Conservation (phyloP, 1,140 invertebrate species). For the Drosophila rufa region DNA sequence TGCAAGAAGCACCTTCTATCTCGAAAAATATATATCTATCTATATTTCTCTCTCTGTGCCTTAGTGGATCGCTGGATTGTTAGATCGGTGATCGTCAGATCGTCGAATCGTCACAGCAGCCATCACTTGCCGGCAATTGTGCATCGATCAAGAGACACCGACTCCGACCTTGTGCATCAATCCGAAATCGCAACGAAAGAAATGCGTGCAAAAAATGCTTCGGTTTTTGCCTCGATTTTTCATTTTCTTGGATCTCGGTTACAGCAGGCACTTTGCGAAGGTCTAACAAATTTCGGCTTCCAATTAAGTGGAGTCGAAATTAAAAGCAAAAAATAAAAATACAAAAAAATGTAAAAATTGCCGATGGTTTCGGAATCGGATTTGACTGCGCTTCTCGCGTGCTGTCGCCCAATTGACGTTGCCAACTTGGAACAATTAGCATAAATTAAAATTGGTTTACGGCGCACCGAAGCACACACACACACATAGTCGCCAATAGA, state of each 20-base stretch:
- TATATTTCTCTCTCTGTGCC: conserved; percentile 7
- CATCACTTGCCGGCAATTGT: conserved; percentile 76
- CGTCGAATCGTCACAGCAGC: conserved; percentile 33
- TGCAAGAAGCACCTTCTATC: too few relatives aligned
- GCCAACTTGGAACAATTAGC: conserved; percentile 71
- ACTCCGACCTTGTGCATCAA: conserved; percentile 62
- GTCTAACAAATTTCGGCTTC: conserved; percentile 57
- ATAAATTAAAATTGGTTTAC: conserved; percentile 83
- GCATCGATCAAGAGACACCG: conserved; percentile 67
- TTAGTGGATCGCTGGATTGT: conserved; percentile 26
- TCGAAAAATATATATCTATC: too few relatives aligned
- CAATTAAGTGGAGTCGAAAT: conserved; percentile 49
- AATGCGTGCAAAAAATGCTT: conserved; percentile 65
- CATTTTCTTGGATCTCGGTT: conserved; percentile 24
- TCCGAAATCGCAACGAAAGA: conserved; percentile 45
- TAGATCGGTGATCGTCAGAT: conserved; percentile 29
- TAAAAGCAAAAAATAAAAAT: conserved; percentile 40
- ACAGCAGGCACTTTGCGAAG: conserved; percentile 49
- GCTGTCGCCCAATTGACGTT: conserved; percentile 68
- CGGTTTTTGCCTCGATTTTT: conserved; percentile 16
- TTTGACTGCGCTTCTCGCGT: conserved; percentile 61
- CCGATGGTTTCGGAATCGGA: conserved; percentile 50
- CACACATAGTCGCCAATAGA: not conserved
- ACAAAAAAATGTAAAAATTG: conserved; percentile 24
- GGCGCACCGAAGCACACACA: conserved; percentile 25